A percentile compares a stretch with the other conserved stretches of the same genome.
Evolutionary conservation across 2,888 invertebrate species (phyloP).

Genomic region (Stenotaenia linearis): DNA sequence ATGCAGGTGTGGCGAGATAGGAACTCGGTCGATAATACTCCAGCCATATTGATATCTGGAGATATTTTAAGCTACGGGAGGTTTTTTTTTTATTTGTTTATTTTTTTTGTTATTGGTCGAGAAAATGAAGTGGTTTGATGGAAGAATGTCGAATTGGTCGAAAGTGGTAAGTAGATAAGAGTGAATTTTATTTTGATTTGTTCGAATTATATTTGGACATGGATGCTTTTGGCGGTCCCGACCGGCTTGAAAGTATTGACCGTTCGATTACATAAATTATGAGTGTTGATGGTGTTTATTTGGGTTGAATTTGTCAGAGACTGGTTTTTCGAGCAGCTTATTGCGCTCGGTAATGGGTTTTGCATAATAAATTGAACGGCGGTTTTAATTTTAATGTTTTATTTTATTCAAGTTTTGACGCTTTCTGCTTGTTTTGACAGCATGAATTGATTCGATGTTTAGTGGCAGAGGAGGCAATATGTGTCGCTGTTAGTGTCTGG

Average conservation of each 20-base stretch:
- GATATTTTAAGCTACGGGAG: neutral
- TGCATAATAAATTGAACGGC: neutral
- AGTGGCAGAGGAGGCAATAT: neutral
- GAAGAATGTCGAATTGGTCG: neutral
- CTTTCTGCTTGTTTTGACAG: conserved; percentile 1
- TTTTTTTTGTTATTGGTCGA: neutral
- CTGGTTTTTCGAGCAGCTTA: neutral
- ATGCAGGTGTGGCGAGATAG: neutral
- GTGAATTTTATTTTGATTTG: neutral
- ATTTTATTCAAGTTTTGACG: neutral
- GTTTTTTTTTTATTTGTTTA: neutral
- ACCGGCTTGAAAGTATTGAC: neutral
- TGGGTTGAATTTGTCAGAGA: neutral
- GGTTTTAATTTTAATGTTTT: neutral
- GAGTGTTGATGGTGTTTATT: neutral
- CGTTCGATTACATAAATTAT: neutral
- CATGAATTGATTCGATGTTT: neutral
- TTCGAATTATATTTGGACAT: neutral
- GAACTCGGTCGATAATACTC: neutral
- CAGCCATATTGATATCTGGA: neutral
- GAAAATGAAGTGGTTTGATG: too few species aligned
- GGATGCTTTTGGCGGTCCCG: neutral
- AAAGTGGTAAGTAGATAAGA: neutral
- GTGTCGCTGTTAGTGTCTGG: conserved; percentile 3
- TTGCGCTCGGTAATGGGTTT: neutral